phyloP scores from a whole-genome alignment of 53 echinoderm and acorn worm genomes.

The Echinarachnius parma region DNA sequence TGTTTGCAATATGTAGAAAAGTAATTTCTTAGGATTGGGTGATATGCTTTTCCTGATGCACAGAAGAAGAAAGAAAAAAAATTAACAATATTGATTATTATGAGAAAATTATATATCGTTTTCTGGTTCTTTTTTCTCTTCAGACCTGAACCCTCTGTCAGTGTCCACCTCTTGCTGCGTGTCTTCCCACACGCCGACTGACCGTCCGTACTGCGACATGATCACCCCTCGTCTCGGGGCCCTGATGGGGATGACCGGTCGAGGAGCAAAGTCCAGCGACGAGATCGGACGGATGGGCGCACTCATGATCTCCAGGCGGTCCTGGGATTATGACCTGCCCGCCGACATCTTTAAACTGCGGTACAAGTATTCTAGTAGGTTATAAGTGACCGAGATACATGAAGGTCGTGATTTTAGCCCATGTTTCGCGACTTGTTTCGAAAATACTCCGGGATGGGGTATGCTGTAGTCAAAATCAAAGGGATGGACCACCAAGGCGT shows the following conservation, averaged over 20 bases:
- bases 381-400: too few species aligned
- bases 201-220: conserved; percentile 82
- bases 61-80: too few species aligned
- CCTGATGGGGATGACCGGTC: conserved; percentile 66
- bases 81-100: too few species aligned
- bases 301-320: conserved; percentile 62
- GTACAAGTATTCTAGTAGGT: too few species aligned
- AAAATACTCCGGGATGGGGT: too few species aligned
- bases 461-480: too few species aligned
- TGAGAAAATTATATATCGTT: too few species aligned
- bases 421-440: too few species aligned
- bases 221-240: conserved; percentile 71
- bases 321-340: conserved; percentile 89
- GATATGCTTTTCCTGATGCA: neutral
- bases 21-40: too few species aligned
- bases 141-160: conserved; percentile 55
- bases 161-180: conserved; percentile 53
- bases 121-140: neutral
- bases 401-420: too few species aligned
- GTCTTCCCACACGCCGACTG: conserved; percentile 53
- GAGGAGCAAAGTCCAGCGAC: conserved; percentile 78
- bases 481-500: too few species aligned
- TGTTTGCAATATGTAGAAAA: too few species aligned
- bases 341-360: conserved; percentile 54
- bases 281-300: conserved; percentile 86